Percentiles rank a stretch among this genome's conserved stretches.
These are phyloP conservation scores for Epistrophella euchroma DNA, from an alignment of 2,888 invertebrate species.

Conservation along the genomic window DNA sequence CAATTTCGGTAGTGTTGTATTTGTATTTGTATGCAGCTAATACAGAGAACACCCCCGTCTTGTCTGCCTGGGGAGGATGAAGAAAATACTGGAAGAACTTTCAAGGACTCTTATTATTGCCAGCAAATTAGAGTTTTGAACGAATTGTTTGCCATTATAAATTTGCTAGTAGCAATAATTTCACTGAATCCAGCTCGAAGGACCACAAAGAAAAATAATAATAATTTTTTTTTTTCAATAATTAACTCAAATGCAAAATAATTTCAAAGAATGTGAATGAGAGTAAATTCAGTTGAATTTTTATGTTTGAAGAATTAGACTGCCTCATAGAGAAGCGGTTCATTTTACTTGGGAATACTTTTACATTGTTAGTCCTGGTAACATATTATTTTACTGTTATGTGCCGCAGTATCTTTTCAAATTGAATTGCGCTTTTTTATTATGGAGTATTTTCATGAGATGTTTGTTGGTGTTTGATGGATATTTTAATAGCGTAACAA, in stretches of 20 bases:
- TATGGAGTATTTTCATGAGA: constrained; percentile 34
- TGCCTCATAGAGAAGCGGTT: neutral
- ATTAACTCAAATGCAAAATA: constrained; percentile 45
- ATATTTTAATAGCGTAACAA: constrained; percentile 1
- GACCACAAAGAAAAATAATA: constrained; percentile 21
- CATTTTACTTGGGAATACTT: constrained; percentile 19
- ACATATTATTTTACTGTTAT: constrained; percentile 41
- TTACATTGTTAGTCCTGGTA: constrained; percentile 39
- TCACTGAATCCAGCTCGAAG: constrained; percentile 40
- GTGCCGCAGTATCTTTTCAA: constrained; percentile 40
- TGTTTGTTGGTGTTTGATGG: constrained; percentile 5
- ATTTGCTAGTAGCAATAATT: constrained; percentile 22
- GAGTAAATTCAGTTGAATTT: neutral
- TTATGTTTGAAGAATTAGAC: constrained; percentile 14
- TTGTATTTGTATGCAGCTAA: neutral
- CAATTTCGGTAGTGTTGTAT: neutral
- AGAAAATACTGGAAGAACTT: constrained; percentile 31
- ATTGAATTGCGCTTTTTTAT: constrained; percentile 58
- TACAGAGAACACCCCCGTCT: neutral
- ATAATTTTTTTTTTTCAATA: constrained; percentile 43
- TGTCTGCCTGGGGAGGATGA: neutral
- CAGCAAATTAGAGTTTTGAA: constrained; percentile 46
- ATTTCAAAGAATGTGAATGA: neutral
- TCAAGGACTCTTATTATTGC: constrained; percentile 51
- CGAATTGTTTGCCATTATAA: constrained; percentile 46